Conservation (phyloP, 2,888 invertebrate species). For the Serrognathus titanus region DNA sequence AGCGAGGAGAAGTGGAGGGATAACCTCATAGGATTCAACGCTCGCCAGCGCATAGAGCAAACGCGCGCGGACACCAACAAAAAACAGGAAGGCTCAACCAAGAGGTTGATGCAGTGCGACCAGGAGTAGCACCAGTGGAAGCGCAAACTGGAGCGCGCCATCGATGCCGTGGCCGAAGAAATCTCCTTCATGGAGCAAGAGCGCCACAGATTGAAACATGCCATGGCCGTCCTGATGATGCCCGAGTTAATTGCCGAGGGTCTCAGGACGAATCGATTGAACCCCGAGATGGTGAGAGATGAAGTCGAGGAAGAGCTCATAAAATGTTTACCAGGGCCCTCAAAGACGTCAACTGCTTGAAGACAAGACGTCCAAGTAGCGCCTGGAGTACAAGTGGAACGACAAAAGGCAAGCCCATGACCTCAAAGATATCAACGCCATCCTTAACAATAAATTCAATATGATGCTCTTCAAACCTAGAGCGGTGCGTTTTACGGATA, state of each 20-base stretch:
- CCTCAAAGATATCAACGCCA: slow-evolving; percentile 67
- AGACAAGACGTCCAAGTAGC: slow-evolving; percentile 76
- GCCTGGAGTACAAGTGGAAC: slow-evolving; percentile 88
- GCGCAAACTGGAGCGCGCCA: slow-evolving; percentile 67
- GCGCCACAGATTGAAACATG: slow-evolving; percentile 64
- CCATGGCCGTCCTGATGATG: slow-evolving; percentile 62
- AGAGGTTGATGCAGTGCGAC: slow-evolving; percentile 62
- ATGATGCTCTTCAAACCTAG: slow-evolving; percentile 78
- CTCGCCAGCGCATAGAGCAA: slow-evolving; percentile 61
- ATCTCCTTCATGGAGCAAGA: slow-evolving; percentile 66
- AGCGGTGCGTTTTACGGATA: slow-evolving; percentile 57
- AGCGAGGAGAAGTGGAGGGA: slow-evolving; percentile 71
- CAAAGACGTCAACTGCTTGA: slow-evolving; percentile 65
- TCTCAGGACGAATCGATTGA: slow-evolving; percentile 64
- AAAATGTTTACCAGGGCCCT: slow-evolving; percentile 63
- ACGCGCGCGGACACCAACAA: slow-evolving; percentile 65
- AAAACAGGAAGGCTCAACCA: slow-evolving; percentile 65
- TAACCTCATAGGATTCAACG: slow-evolving; percentile 56
- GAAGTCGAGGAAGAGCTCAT: slow-evolving; percentile 73
- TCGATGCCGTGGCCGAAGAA: slow-evolving; percentile 67
- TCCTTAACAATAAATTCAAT: slow-evolving; percentile 65
- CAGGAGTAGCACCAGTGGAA: slow-evolving; percentile 73
- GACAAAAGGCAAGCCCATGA: slow-evolving; percentile 80
- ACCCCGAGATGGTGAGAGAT: slow-evolving; percentile 73
- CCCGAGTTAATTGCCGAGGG: slow-evolving; percentile 73